Base-by-base conservation (phyloP, 2,888 invertebrate species). In the Patella depressa region DNA sequence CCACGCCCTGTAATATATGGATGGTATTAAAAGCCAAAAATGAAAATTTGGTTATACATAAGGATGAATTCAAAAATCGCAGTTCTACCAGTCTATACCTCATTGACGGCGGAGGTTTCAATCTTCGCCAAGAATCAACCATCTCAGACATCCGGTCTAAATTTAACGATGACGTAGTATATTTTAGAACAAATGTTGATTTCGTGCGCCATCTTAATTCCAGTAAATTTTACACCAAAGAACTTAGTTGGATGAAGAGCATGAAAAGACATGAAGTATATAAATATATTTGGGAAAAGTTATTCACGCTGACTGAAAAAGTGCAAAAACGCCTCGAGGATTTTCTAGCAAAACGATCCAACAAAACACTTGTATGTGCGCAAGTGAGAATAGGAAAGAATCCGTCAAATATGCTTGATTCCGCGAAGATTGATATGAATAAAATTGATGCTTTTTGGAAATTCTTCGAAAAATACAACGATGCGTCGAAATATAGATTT, bases 311-410 rank as follows among this genome's bases (percentile, higher is more conserved):
- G 55, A 71, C 69, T 1, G 17, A 71, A 0, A 4, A 45, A 5
- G 12, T 78, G 45, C n/a, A 24, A 14, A 17, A 53, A 59, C 59
- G 7, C n/a, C 45, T 78, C 4, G 65, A 59, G 4, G 53, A 53
- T 34, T 17, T 73, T 29, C 24, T 73, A 45, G 19, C 57, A n/a
- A 59, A 72, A 34, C 65, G 72, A 24, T 65, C 57, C 14, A 69
- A 24, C 19, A 72, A 65, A 19, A 83, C 81, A 17, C 75, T 84
- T 19, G 79, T 81, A 5, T 82, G 84, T 75, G 83, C 82, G 14
- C 84, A 84, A 74, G 74, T 84, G 53, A 70, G 84, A 17, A 77
- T 83, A 54, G 84, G 83, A 14, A 74, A 78, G 53, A 84, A 82
- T 78, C 84, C 84, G 1, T 79, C 82, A 15, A 80, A 83, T 29